Percentiles rank a stretch among this genome's conserved stretches.
Evolutionary conservation across 2,888 invertebrate genomes (phyloP).

Genomic region (Ectropis crepuscularia): DNA sequence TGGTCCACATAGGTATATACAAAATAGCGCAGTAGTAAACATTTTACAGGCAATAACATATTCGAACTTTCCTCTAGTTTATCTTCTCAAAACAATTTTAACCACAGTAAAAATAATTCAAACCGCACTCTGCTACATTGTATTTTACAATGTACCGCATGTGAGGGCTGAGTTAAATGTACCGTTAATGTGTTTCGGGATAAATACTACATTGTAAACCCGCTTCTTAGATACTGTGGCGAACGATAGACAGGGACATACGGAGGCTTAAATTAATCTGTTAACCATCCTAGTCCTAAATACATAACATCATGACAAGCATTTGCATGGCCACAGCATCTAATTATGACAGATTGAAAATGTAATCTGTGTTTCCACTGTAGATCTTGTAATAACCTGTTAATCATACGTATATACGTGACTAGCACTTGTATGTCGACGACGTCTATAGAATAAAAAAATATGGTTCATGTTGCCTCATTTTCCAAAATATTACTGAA

Average conservation of each 20-base stretch:
- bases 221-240: constrained; percentile 27
- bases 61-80: constrained; percentile 6
- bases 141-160: constrained; percentile 23
- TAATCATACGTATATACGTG: too few species aligned
- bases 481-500: too few species aligned
- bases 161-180: constrained; percentile 33
- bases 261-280: constrained; percentile 1
- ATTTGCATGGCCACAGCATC: too few species aligned
- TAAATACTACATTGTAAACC: constrained; percentile 49
- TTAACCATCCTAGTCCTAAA: not conserved
- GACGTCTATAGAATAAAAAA: too few species aligned
- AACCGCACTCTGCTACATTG: constrained; percentile 28
- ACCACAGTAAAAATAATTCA: constrained; percentile 32
- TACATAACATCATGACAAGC: too few species aligned
- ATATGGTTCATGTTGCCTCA: too few species aligned
- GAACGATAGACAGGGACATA: constrained; percentile 46
- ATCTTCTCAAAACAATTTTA: constrained; percentile 17
- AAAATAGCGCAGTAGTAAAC: not conserved
- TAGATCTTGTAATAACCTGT: too few species aligned
- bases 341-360: too few species aligned
- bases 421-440: too few species aligned
- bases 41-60: constrained; percentile 5
- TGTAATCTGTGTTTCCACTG: too few species aligned
- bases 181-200: constrained; percentile 42
- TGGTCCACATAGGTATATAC: too few species aligned